Conservation (phyloP, 2,113 vertebrate species). For the Dromiciops gliroides region DNA sequence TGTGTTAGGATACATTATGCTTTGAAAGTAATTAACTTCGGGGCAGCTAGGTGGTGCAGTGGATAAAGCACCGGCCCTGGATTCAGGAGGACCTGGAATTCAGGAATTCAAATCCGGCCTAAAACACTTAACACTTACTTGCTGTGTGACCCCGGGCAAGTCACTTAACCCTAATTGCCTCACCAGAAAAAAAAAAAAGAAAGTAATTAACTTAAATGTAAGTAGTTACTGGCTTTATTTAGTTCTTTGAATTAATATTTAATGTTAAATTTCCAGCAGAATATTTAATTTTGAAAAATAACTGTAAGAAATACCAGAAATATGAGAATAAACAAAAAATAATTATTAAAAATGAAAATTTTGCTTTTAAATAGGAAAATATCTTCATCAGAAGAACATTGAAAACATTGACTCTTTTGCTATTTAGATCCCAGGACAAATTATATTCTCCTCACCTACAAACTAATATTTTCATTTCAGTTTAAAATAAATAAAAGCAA, state of each 20-base stretch:
- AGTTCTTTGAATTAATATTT: not conserved
- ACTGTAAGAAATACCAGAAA: not conserved
- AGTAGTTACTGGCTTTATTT: too few relatives aligned
- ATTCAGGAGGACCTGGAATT: too few relatives aligned
- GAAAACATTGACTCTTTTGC: not conserved
- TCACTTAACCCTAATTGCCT: too few relatives aligned
- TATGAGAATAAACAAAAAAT: not conserved
- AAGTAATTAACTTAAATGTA: too few relatives aligned
- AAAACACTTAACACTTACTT: too few relatives aligned
- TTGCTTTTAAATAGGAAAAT: not conserved
- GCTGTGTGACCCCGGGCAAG: too few relatives aligned
- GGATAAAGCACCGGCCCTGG: too few relatives aligned
- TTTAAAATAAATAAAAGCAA: not conserved
- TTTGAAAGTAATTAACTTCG: not conserved
- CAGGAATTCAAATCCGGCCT: too few relatives aligned
- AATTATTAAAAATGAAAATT: slow-evolving; percentile 11
- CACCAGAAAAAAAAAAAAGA: too few relatives aligned
- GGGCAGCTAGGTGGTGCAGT: too few relatives aligned
- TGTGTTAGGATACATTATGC: not conserved
- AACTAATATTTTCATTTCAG: slow-evolving; percentile 26
- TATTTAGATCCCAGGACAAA: not conserved
- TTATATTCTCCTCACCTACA: not conserved
- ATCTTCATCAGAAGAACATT: not conserved
- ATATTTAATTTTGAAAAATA: slow-evolving; percentile 33
- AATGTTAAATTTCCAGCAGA: not conserved